Evolutionary conservation across 1,140 invertebrate species (phyloP), one percentile per base, ranked within the genome.

Genomic region (Zaprionus lachaisei): DNA sequence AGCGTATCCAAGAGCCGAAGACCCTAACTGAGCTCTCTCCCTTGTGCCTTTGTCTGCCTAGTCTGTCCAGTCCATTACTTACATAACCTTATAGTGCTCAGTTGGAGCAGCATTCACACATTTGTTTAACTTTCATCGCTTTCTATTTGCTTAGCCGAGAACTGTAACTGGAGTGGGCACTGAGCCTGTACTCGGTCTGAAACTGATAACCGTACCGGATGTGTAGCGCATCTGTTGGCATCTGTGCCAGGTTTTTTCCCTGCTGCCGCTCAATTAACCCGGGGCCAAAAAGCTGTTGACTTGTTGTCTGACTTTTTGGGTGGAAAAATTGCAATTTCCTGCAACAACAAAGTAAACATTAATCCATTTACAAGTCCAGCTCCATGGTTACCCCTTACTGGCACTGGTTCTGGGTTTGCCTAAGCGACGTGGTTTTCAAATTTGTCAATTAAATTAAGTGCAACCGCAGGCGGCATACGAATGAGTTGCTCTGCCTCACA

Each of bases 391-490:
- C 44, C 47, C 26, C 51, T 47, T 44, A n/a, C 28, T 9, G 28
- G 28, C 6, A 9, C 41, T 37, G 58, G 55, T 60, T 68, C 65
- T 56, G 67, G 68, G 58, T 72, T 76, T 72, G 74, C 79, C 85
- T 80, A 90, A 90, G 84, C 76, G 85, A 84, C 81, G 81, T 84
- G 82, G 86, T 91, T 91, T 90, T 85, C 85, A 91, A 90, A 90
- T 90, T 87, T 91, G 78, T 86, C 89, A 91, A 91, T 91, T 91
- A 91, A 91, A 91, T 91, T 91, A 91, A 91, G 89, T 91, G 89
- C 84, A 91, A 89, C 89, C 89, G 83, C 83, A 80, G 84, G 89
- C 89, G 75, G 89, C 80, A 89, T 90, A 80, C 85, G 85, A 89
- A 89, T 87, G 84, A 83, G 80, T 47, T 51, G 57, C 49, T 74